Percentiles rank a stretch among this genome's conserved stretches.
phyloP scores from a whole-genome alignment of 2,113 vertebrate genomes.

The Cavia aperea region DNA sequence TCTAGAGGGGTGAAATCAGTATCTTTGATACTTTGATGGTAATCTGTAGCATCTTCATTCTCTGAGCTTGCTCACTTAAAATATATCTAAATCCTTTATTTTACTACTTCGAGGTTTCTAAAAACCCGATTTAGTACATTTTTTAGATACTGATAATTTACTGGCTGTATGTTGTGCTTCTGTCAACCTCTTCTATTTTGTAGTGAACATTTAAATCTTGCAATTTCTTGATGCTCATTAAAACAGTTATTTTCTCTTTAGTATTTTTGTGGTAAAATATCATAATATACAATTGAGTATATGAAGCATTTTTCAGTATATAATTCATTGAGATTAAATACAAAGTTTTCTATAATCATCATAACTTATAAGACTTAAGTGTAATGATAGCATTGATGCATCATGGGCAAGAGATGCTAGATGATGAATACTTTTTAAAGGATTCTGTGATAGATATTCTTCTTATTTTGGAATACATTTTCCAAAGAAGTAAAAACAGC shows the following conservation, averaged over 20 bases:
- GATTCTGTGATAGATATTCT: not conserved
- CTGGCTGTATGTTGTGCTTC: not conserved
- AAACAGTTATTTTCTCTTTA: conserved; percentile 2
- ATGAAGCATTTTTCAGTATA: not conserved
- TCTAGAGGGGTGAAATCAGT: not conserved
- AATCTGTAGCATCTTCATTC: not conserved
- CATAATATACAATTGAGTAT: not conserved
- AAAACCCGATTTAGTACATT: not conserved
- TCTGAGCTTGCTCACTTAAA: not conserved
- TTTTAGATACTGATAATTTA: not conserved
- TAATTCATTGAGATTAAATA: not conserved
- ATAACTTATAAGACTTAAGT: not conserved
- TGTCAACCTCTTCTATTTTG: not conserved
- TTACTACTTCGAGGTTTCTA: not conserved
- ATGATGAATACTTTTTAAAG: not conserved
- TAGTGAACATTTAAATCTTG: not conserved
- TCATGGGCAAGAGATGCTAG: not conserved
- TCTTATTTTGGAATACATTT: not conserved
- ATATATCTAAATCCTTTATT: conserved; percentile 5
- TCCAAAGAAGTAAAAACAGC: not conserved
- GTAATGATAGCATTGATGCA: not conserved
- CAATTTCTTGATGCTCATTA: not conserved
- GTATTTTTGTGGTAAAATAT: not conserved
- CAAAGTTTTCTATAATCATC: not conserved
- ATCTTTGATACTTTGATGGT: not conserved